These are phyloP conservation scores for Astropecten irregularis DNA, from an alignment of 53 echinoderm and acorn worm species.

Conservation along the genomic window DNA sequence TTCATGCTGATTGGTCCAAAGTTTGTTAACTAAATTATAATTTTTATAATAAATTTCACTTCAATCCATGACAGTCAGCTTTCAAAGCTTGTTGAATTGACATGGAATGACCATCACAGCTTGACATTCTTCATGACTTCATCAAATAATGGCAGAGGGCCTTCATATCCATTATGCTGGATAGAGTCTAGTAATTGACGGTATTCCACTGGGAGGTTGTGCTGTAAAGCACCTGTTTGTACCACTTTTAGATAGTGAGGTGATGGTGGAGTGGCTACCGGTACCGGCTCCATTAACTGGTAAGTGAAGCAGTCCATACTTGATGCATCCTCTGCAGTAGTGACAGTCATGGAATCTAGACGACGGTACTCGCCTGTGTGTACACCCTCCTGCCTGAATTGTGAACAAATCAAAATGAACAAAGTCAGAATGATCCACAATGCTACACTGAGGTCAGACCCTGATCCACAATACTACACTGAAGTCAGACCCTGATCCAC, in stretches of 20 bases:
- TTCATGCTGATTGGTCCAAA: no score
- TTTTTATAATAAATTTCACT: no score
- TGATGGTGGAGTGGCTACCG: slow-evolving; percentile 13
- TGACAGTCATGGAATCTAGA: not conserved
- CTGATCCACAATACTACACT: not conserved
- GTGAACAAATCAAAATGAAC: not conserved
- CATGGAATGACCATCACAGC: no score
- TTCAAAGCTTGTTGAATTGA: no score
- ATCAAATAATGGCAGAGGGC: slow-evolving; percentile 10
- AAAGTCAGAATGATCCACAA: no score
- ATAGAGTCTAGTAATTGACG: slow-evolving; percentile 22
- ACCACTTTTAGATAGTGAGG: slow-evolving; percentile 65
- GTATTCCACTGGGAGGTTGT: slow-evolving; percentile 48
- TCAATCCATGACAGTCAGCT: no score
- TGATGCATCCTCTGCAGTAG: not conserved
- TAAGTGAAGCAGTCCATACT: slow-evolving; percentile 57
- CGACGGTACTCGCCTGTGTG: slow-evolving; percentile 4
- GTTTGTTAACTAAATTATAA: no score
- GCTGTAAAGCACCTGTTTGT: slow-evolving; percentile 54
- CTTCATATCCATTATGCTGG: slow-evolving; percentile 62
- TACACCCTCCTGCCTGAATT: not conserved
- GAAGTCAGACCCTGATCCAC: no score
- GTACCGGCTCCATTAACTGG: not conserved
- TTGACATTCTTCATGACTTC: slow-evolving; percentile 8
- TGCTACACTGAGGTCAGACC: not conserved